Conservation (phyloP, 2,888 invertebrate species). For the Deroplatys truncata region DNA sequence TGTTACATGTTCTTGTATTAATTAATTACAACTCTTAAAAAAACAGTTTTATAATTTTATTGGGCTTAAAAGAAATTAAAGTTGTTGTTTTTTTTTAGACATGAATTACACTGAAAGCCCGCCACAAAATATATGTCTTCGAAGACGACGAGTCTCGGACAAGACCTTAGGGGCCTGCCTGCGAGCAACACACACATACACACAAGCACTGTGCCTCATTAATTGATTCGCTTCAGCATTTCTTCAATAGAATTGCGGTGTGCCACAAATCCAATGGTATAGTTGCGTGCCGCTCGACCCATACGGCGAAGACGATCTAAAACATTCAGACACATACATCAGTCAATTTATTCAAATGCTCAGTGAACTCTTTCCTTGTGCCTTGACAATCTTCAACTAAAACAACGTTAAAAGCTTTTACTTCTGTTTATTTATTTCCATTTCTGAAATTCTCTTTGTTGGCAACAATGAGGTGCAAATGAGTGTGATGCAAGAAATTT, state of each 20-base stretch:
- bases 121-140: neutral
- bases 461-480: too few relatives aligned
- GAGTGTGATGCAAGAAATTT: too few relatives aligned
- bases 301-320: slow-evolving; percentile 72
- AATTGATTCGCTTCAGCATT: neutral
- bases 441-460: too few relatives aligned
- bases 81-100: neutral
- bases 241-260: slow-evolving; percentile 18
- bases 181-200: neutral
- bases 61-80: neutral
- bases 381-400: neutral
- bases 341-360: neutral
- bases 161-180: neutral
- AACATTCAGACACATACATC: slow-evolving; percentile 42
- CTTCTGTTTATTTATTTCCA: too few relatives aligned
- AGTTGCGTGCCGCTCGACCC: slow-evolving; percentile 77
- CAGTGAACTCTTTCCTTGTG: neutral
- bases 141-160: neutral
- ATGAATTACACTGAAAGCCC: neutral
- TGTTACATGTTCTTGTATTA: neutral
- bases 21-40: neutral
- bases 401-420: too few relatives aligned
- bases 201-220: neutral
- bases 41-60: neutral
- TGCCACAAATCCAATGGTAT: slow-evolving; percentile 62